Percentiles rank a stretch among this genome's conserved stretches.
phyloP scores from a whole-genome alignment of 2,113 vertebrate species.

The Sialia sialis region DNA sequence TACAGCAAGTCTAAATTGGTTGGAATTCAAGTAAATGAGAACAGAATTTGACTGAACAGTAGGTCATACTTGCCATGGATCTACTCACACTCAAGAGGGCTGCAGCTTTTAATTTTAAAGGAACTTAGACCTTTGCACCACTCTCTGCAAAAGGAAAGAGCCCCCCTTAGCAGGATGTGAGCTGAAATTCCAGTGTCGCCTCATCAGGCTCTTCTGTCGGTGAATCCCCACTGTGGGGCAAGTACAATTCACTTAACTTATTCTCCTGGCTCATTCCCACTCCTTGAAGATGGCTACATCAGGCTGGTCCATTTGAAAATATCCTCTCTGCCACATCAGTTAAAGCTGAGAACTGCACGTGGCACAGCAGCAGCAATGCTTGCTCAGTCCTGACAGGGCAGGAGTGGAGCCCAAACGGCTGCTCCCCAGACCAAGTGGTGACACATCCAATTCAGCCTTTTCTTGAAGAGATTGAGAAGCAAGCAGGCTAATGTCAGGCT shows the following conservation, averaged over 20 bases:
- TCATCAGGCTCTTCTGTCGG: fast-evolving
- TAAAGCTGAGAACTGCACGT: neutral
- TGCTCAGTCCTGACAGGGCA: neutral
- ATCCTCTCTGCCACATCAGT: neutral
- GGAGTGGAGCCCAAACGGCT: neutral
- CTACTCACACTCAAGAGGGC: neutral
- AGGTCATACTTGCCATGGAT: neutral
- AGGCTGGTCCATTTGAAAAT: neutral
- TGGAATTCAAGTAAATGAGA: neutral
- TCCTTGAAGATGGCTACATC: neutral
- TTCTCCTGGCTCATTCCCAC: neutral
- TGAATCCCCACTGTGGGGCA: fast-evolving
- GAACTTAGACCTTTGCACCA: neutral
- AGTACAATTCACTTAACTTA: neutral
- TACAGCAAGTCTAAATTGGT: neutral
- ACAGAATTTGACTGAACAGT: neutral
- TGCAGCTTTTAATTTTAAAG: neutral
- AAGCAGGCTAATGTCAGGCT: conserved; percentile 36
- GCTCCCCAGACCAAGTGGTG: neutral
- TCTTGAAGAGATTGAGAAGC: neutral
- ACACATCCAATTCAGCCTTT: neutral
- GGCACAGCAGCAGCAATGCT: neutral
- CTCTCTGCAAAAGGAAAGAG: neutral
- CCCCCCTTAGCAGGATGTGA: neutral
- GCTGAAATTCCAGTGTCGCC: neutral